Conservation (phyloP, 1,140 invertebrate genomes). For the Brachionus paranguensis region DNA sequence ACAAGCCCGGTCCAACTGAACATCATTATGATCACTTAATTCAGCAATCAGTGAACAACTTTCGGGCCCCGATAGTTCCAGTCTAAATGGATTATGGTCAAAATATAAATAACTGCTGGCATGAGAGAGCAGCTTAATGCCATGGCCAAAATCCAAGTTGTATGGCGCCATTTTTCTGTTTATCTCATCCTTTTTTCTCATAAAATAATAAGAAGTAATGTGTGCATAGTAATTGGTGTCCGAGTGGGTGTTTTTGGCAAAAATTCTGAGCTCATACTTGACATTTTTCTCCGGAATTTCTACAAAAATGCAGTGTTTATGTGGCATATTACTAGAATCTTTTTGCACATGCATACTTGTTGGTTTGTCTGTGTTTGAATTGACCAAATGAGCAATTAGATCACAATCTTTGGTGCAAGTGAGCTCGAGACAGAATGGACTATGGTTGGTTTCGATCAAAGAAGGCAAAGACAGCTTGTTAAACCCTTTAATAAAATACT, state of each 20-base stretch:
- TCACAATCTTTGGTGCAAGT: neutral
- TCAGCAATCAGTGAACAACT: neutral
- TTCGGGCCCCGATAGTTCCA: neutral
- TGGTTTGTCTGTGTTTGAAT: neutral
- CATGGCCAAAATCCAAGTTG: neutral
- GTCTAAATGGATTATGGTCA: neutral
- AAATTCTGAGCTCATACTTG: neutral
- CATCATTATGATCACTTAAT: neutral
- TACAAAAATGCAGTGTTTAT: neutral
- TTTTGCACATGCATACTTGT: neutral
- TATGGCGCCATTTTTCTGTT: neutral
- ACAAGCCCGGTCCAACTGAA: neutral
- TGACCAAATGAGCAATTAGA: neutral
- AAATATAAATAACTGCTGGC: neutral
- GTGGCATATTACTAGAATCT: neutral
- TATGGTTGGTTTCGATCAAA: neutral
- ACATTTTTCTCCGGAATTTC: neutral
- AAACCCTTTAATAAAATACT: neutral
- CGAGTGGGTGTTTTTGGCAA: neutral
- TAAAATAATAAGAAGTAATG: neutral
- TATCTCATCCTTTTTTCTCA: neutral
- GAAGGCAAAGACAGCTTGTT: neutral
- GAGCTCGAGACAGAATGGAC: neutral
- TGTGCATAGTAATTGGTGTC: neutral
- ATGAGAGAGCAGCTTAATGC: neutral